phyloP scores from a whole-genome alignment of 2,797 vertebrate species.

The Rhynchonycteris naso region DNA sequence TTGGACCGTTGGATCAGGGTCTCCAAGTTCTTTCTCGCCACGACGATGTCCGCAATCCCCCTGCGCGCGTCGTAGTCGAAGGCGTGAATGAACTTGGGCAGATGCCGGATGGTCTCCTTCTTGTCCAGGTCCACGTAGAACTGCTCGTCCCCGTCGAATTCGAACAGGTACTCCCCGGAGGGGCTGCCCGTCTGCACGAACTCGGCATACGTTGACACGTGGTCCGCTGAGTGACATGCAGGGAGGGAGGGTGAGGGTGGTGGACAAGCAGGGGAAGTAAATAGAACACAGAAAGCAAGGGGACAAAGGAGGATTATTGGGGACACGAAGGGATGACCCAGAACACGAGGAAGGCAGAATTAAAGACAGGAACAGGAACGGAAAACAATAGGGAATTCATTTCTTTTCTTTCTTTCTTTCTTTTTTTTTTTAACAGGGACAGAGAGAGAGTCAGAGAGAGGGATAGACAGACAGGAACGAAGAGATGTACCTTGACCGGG shows the following conservation, averaged over 20 bases:
- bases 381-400: not conserved
- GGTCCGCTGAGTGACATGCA: not conserved
- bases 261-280: no score
- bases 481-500: no score
- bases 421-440: no score
- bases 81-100: slow-evolving; percentile 6
- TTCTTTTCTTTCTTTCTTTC: no score
- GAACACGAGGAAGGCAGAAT: not conserved
- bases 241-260: not conserved
- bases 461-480: no score
- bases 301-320: not conserved
- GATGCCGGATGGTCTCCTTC: slow-evolving; percentile 19
- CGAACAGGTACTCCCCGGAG: not conserved
- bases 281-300: not conserved
- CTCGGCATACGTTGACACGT: not conserved
- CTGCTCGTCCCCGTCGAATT: no score
- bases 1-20: not conserved
- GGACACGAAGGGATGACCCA: not conserved
- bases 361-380: not conserved
- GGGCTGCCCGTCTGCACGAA: not conserved
- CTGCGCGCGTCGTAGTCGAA: not conserved
- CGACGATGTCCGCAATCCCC: not conserved
- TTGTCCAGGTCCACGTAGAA: slow-evolving; percentile 60
- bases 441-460: no score
- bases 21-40: not conserved